A percentile compares a stretch with the other conserved stretches of the same genome.
These are phyloP conservation scores for Cheilosia vulpina DNA, from an alignment of 2,888 invertebrate species.

Conservation along the genomic window DNA sequence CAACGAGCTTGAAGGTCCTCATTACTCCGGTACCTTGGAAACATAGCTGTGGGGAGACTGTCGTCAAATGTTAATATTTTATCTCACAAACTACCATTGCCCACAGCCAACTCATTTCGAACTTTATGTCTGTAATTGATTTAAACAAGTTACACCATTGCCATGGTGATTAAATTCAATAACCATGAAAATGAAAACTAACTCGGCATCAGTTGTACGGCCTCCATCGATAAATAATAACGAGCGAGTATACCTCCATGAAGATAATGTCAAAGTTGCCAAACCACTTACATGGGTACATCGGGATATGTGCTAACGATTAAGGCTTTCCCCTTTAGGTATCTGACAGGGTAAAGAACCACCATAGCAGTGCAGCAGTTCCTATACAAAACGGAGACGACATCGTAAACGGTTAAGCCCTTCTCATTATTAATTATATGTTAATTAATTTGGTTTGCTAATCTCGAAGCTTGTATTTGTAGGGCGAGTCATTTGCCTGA, in stretches of 20 bases:
- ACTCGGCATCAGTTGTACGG: background rate
- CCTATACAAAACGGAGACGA: background rate
- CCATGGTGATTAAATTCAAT: slow-evolving; percentile 63
- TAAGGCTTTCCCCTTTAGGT: slow-evolving; percentile 66
- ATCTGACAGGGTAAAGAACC: slow-evolving; percentile 65
- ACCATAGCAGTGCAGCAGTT: background rate
- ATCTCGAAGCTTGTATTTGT: slow-evolving; percentile 62
- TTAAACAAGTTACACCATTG: slow-evolving; percentile 45
- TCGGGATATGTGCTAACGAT: slow-evolving; percentile 71
- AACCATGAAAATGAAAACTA: slow-evolving; percentile 50
- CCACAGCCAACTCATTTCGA: background rate
- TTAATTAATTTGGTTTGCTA: slow-evolving; percentile 74
- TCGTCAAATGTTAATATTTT: too few species aligned
- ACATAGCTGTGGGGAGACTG: too few species aligned
- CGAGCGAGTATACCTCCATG: slow-evolving; percentile 1
- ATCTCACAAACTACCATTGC: background rate
- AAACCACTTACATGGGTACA: slow-evolving; percentile 71
- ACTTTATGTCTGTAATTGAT: slow-evolving; percentile 43
- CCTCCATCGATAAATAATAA: slow-evolving; percentile 56
- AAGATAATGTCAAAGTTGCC: slow-evolving; percentile 72
- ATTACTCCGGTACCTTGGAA: too few species aligned
- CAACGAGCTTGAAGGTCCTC: too few species aligned
- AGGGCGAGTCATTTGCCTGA: slow-evolving; percentile 31
- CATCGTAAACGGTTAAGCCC: slow-evolving; percentile 34
- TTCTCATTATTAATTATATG: slow-evolving; percentile 71